Evolutionary conservation across 2,888 invertebrate genomes (phyloP), one percentile per base, ranked within the genome.

Genomic region (Plebejus argus): DNA sequence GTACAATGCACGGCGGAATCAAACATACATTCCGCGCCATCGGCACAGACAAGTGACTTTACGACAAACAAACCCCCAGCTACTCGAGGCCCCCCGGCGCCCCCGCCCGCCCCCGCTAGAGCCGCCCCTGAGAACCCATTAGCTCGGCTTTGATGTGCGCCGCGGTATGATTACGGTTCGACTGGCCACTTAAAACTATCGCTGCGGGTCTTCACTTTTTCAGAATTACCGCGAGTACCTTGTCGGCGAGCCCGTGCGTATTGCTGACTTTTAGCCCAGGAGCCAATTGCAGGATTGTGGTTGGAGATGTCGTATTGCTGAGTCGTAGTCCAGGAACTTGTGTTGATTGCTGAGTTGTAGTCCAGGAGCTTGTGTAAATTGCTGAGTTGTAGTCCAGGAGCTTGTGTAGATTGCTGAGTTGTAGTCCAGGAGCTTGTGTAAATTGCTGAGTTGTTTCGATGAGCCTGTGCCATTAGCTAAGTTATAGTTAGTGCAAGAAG

Each of bases 131-230:
- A 91, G 89, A 53, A 53, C 49, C 91, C 90, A 91, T 92, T 91
- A 91, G 85, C 83, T 83, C 83, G 86, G 86, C 91, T 92, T 92
- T 92, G 92, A 92, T 91, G 86, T 89, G 84, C 84, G 84, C 88
- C 89, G 88, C 88, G 81, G 90, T 90, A 89, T 91, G 91, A 91
- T 90, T 87, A 89, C 86, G 83, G 88, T 89, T 89, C 89, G 88
- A 89, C 90, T 88, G 89, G 85, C 90, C 90, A 90, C 92, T 91
- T 88, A 84, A 84, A 88, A 87, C 89, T 89, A 89, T 88, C 86
- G 88, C 87, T 82, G 83, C 80, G 81, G 74, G 49, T 49, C 49
- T 74, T 49, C 74, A 53, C 74, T 74, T 74, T 74, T 77, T 81
- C 81, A 80, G 79, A 79, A 78, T 78, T 80, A 79, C 74, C 74